A percentile compares a stretch with the other conserved stretches of the same genome.
Evolutionary conservation across 2,888 invertebrate genomes (phyloP).

Genomic region (Eulithis prunata): DNA sequence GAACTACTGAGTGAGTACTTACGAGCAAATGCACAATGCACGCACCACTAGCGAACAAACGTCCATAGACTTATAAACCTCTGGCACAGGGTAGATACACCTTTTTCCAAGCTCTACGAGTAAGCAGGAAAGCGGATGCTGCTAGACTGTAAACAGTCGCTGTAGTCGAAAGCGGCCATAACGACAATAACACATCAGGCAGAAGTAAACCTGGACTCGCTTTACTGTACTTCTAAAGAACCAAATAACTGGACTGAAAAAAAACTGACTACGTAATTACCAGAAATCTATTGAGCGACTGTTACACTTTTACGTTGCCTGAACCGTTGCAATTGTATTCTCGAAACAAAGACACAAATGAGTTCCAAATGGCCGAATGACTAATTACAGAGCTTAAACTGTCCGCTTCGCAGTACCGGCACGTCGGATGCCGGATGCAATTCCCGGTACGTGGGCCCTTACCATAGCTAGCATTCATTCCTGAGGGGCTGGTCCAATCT

Average conservation of each 20-base stretch:
- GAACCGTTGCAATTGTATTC: constrained; percentile 15
- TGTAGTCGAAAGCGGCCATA: no score
- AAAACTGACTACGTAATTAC: not conserved
- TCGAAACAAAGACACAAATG: constrained; percentile 41
- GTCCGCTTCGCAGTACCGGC: constrained; percentile 43
- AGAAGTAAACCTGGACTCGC: no score
- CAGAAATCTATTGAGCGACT: not conserved
- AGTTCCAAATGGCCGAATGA: constrained; percentile 44
- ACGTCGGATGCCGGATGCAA: constrained; percentile 53
- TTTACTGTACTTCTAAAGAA: no score
- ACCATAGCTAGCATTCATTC: constrained; percentile 26
- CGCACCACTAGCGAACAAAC: not conserved
- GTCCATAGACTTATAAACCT: not conserved
- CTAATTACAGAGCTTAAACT: constrained; percentile 54
- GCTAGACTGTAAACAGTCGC: no score
- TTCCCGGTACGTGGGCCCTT: constrained; percentile 46
- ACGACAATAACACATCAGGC: no score
- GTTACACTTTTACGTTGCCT: constrained; percentile 6
- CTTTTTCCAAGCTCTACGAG: not conserved
- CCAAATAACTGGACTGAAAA: not conserved
- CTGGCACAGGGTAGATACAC: not conserved
- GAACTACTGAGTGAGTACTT: constrained; percentile 9
- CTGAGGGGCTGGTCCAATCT: constrained; percentile 29
- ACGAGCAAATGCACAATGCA: constrained; percentile 15
- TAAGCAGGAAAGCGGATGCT: no score